Conservation (phyloP, 2,888 invertebrate species). For the Dysmachus trigonus region DNA sequence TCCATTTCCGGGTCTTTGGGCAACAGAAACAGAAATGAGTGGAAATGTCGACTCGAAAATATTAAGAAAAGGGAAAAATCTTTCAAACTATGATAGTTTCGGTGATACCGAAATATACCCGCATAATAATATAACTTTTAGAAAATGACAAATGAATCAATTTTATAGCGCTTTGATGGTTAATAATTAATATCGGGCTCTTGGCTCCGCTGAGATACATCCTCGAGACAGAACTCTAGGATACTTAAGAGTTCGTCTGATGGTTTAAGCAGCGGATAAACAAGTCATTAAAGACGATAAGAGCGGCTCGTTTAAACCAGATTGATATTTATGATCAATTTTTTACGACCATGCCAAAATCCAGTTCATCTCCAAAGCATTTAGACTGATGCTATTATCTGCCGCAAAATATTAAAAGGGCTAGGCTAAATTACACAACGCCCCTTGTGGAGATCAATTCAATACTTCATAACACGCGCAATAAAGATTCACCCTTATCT, state of each 20-base stretch:
- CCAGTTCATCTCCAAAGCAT: not conserved
- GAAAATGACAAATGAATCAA: not conserved
- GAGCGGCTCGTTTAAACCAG: not conserved
- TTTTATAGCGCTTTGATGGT: not conserved
- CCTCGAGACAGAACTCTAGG: not conserved
- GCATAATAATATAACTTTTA: not conserved
- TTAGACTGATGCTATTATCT: not conserved
- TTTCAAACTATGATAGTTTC: not conserved
- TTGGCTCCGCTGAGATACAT: not conserved
- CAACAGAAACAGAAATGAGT: not conserved
- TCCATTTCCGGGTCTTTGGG: not conserved
- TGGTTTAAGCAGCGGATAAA: conserved; percentile 1
- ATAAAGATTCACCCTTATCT: conserved; percentile 10
- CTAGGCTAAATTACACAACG: not conserved
- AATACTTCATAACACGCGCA: conserved; percentile 1
- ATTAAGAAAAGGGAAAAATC: not conserved
- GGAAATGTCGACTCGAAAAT: not conserved
- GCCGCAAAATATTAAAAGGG: not conserved
- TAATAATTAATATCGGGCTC: not conserved
- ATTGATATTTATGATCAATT: not conserved
- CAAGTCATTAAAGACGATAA: conserved; percentile 19
- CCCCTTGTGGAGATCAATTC: not conserved
- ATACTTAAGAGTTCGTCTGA: not conserved
- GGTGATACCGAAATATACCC: not conserved
- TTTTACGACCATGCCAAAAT: not conserved